Evolutionary conservation across 2,888 invertebrate genomes (phyloP), one percentile per base, ranked within the genome.

Genomic region (Encarsia formosa): DNA sequence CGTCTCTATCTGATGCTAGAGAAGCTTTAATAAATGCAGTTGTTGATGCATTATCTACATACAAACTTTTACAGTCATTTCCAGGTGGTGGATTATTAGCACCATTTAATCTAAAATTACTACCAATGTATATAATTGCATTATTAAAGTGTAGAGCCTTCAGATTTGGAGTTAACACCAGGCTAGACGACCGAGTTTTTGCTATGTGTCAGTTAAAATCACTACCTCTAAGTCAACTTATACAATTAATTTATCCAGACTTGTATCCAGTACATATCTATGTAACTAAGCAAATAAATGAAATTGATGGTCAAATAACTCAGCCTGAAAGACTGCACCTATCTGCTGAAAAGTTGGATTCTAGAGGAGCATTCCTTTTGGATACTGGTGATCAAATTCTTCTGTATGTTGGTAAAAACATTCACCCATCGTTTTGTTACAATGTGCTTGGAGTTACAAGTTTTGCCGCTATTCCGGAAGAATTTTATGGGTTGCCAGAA

Each of bases 1-100:
- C 92, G 22, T 92, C 88, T 42, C 78, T 98, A 69, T 79, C 87
- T 6, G 98, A 99, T 75, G 97, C 98, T 1, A 81, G 96, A 35
- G 99, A 99, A 73, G 99, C 98, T 11, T 84, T 99, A 49, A 88
- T 95, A 62, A 98, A 96, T 77, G 95, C 93, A 20, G 92, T 89
- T 1, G 85, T 94, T 52, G 99, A 99, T 78, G 87, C 91, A 58
- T 75, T 93, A 43, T 82, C 84, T 56, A 84, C 90, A 50, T 91
- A 84, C 69, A 84, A 84, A 68, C 67, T 83, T 52, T 75, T 79
- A 3, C 76, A 82, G 61, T 74, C 78, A 13, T 73, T 76, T 52
- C 77, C 79, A 38, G 58, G 64, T 3, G 67, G 68, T 49, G 83
- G 86, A 42, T 79, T 98, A 46, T 77, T 88, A 65, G 87, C 88